phyloP scores from a whole-genome alignment of 37 sponge, comb jelly and placozoan genomes.

The Beroe forskalii region DNA sequence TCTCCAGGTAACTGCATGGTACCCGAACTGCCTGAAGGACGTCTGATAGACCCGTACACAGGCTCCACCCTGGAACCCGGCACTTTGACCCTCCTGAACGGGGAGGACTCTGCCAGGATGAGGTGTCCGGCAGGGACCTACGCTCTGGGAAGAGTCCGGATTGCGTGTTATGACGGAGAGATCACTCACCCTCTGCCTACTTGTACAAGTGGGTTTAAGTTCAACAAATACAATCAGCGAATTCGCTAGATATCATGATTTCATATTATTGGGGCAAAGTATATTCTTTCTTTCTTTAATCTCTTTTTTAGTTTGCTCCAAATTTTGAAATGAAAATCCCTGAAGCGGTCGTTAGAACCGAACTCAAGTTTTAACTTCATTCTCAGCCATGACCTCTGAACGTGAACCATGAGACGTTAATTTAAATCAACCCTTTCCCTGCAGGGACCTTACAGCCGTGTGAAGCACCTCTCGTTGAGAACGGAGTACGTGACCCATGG shows the following conservation, averaged over 20 bases:
- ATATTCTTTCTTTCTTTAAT: no score
- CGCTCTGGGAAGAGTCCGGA: conserved; percentile 2
- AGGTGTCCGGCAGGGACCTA: conserved; percentile 52
- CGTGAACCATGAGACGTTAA: no score
- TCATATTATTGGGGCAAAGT: no score
- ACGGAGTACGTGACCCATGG: conserved; percentile 3
- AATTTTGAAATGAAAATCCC: no score
- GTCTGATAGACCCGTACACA: conserved; percentile 49
- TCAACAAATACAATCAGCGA: no score
- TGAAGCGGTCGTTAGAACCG: no score
- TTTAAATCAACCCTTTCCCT: no score
- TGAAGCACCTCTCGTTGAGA: conserved; percentile 11
- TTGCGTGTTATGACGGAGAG: conserved; percentile 36
- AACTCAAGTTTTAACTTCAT: no score
- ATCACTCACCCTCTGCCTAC: conserved; percentile 26
- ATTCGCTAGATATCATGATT: no score
- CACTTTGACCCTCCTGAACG: conserved; percentile 35
- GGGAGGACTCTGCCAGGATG: conserved; percentile 47
- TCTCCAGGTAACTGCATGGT: conserved; percentile 50
- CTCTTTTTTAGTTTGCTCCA: no score
- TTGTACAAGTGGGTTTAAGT: no score
- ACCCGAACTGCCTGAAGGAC: background rate
- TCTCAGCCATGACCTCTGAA: no score
- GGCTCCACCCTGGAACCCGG: background rate
- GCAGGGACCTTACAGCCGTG: conserved; percentile 33